These are phyloP conservation scores for Dermochelys coriacea DNA, from an alignment of 2,797 vertebrate species.

Conservation along the genomic window DNA sequence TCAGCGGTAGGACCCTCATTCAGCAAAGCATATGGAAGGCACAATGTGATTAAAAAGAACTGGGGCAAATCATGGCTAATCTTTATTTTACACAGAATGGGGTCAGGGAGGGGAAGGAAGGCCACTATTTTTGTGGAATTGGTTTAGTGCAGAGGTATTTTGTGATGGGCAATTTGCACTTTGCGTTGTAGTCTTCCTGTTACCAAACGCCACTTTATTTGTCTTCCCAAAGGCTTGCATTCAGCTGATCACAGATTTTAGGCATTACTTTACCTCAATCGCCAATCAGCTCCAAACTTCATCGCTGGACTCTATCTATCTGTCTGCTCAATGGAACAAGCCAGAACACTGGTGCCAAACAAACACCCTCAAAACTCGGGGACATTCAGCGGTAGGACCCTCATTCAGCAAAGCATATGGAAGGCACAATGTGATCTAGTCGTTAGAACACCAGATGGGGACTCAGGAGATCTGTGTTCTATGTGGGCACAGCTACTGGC, in stretches of 20 bases:
- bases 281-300: not conserved
- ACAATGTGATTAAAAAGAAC: not conserved
- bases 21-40: no score
- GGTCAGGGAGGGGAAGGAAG: not conserved
- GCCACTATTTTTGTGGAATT: not conserved
- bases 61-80: not conserved
- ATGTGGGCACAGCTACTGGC: not conserved
- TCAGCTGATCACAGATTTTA: not conserved
- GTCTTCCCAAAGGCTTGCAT: not conserved
- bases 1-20: no score
- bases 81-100: not conserved
- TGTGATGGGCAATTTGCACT: not conserved
- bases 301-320: not conserved
- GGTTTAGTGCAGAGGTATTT: not conserved
- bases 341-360: not conserved
- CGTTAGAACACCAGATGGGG: not conserved
- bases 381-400: not conserved
- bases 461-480: not conserved
- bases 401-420: not conserved
- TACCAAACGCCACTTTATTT: not conserved
- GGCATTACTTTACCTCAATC: no score
- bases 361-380: not conserved
- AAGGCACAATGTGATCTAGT: not conserved
- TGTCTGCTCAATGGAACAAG: not conserved
- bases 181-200: not conserved